Percentiles rank a stretch among this genome's conserved stretches.
These are phyloP conservation scores for Aphodius sticticus DNA, from an alignment of 2,888 invertebrate genomes.

Conservation along the genomic window DNA sequence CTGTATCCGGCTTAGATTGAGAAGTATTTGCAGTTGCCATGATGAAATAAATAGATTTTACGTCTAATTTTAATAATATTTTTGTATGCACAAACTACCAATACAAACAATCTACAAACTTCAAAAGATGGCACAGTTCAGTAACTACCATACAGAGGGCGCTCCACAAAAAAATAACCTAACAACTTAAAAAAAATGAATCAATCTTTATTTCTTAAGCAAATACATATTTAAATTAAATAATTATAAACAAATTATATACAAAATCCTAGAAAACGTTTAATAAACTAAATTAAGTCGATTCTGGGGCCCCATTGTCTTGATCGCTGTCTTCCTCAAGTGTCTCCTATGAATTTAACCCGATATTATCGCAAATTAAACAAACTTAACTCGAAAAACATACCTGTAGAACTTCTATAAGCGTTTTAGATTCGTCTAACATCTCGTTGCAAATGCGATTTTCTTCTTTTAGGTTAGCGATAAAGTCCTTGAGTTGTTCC, in stretches of 20 bases:
- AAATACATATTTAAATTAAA: background rate
- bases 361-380: background rate
- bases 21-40: background rate
- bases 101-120: background rate
- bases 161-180: background rate
- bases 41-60: background rate
- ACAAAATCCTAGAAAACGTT: constrained; percentile 13
- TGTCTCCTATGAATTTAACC: constrained; percentile 66
- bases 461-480: constrained; percentile 64
- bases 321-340: constrained; percentile 63
- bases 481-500: constrained; percentile 64
- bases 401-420: constrained; percentile 80
- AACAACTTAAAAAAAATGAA: background rate
- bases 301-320: constrained; percentile 54
- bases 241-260: background rate
- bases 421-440: constrained; percentile 76
- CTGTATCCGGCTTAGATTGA: background rate
- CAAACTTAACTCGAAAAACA: constrained; percentile 32
- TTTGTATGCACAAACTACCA: background rate
- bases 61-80: background rate
- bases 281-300: constrained; percentile 8
- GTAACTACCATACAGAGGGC: background rate
- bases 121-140: background rate
- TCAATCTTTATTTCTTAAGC: background rate
- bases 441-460: constrained; percentile 73